Evolutionary conservation across 2,888 invertebrate species (phyloP).

Genomic region (Limenitis arthemis): DNA sequence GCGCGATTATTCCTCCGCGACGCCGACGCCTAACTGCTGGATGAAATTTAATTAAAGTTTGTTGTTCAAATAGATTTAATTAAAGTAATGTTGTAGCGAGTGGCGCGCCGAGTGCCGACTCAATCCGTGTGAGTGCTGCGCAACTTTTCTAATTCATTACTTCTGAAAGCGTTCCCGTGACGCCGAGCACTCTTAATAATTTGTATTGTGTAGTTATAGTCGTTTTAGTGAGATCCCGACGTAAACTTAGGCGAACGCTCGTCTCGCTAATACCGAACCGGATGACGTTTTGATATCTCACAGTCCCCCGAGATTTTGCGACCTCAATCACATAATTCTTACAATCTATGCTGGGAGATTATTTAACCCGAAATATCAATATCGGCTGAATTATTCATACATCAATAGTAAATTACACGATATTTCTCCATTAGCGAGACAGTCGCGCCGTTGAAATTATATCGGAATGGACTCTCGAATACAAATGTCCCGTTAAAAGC

Average conservation of each 20-base stretch:
- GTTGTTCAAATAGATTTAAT: constrained; percentile 75
- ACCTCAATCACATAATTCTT: constrained; percentile 26
- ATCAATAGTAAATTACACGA: constrained; percentile 54
- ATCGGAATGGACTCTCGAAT: constrained; percentile 56
- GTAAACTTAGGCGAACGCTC: constrained; percentile 24
- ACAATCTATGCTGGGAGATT: constrained; percentile 36
- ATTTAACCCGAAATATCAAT: constrained; percentile 28
- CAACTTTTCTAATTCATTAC: constrained; percentile 73
- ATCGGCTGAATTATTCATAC: constrained; percentile 50
- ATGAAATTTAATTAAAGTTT: constrained; percentile 75
- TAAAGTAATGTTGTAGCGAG: constrained; percentile 72
- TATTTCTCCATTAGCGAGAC: constrained; percentile 62
- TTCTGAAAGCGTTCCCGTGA: constrained; percentile 72
- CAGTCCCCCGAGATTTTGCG: neutral
- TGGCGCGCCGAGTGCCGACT: constrained; percentile 57
- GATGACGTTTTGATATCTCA: neutral
- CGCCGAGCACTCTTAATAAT: constrained; percentile 70
- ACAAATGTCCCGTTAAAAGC: constrained; percentile 63
- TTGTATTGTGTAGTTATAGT: constrained; percentile 67
- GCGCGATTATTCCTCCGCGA: constrained; percentile 71
- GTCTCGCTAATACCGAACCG: neutral
- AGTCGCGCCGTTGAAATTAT: constrained; percentile 53
- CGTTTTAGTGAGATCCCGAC: constrained; percentile 40
- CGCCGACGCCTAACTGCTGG: constrained; percentile 72
- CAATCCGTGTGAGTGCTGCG: constrained; percentile 72